Conservation (phyloP, 2,797 vertebrate species). For the Brachyalestes nurse region DNA sequence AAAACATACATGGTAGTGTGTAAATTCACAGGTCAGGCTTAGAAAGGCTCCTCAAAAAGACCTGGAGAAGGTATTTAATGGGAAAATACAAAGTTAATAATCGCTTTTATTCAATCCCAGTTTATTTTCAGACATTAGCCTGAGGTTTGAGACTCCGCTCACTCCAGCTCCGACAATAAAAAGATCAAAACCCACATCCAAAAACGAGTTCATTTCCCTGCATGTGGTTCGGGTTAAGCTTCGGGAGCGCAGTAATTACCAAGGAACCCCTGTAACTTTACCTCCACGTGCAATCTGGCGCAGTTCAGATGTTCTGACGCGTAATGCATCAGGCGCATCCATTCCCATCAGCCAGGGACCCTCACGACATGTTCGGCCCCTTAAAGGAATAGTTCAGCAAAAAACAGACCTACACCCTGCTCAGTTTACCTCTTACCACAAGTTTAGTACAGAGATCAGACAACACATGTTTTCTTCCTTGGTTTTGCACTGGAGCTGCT, state of each 20-base stretch:
- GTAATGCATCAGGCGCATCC: constrained; percentile 2
- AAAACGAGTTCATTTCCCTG: constrained; percentile 47
- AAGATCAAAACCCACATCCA: constrained; percentile 57
- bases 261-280: constrained; percentile 54
- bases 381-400: background rate
- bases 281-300: constrained; percentile 31
- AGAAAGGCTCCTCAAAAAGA: too few species aligned
- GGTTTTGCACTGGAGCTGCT: too few species aligned
- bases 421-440: background rate
- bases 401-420: background rate
- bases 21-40: too few species aligned
- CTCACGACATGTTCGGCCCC: background rate
- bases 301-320: constrained; percentile 25
- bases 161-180: constrained; percentile 44
- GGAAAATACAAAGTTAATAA: background rate
- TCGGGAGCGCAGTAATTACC: constrained; percentile 55
- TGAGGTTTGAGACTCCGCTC: constrained; percentile 8
- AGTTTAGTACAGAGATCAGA: background rate
- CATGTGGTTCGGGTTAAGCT: constrained; percentile 61
- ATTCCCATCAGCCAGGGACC: background rate
- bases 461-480: too few species aligned
- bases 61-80: background rate
- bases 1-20: background rate
- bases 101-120: background rate
- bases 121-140: constrained; percentile 1